These are phyloP conservation scores for Marronus borbonicus DNA, from an alignment of 2,888 invertebrate genomes.

Conservation along the genomic window DNA sequence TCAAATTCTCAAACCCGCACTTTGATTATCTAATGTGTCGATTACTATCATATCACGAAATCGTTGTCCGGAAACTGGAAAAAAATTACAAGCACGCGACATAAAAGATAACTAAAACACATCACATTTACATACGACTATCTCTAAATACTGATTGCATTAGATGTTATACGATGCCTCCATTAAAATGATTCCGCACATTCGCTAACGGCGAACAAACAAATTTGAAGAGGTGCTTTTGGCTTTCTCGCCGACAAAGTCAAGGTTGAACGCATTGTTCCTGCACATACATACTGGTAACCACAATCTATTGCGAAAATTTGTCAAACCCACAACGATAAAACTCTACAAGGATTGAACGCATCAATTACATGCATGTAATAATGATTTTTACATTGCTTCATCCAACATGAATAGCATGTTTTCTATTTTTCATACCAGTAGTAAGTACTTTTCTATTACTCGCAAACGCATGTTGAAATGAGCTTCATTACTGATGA, in stretches of 20 bases:
- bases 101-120: constrained; percentile 34
- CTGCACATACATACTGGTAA: neutral
- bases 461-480: too few species aligned
- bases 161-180: constrained; percentile 24
- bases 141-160: constrained; percentile 38
- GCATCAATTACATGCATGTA: too few species aligned
- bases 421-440: too few species aligned
- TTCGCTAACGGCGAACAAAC: constrained; percentile 19
- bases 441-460: too few species aligned
- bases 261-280: neutral
- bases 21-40: neutral
- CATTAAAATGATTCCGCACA: constrained; percentile 47
- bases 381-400: too few species aligned
- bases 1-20: too few species aligned
- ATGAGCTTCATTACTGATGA: too few species aligned
- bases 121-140: constrained; percentile 21
- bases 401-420: too few species aligned
- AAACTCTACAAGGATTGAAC: too few species aligned
- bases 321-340: neutral
- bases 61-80: constrained; percentile 22
- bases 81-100: constrained; percentile 19
- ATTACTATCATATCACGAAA: constrained; percentile 23
- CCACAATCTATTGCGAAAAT: neutral
- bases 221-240: constrained; percentile 34
- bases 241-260: constrained; percentile 26